Evolutionary conservation across 2,113 vertebrate genomes (phyloP), one percentile per base, ranked within the genome.

Genomic region (Prietella phreatophila): DNA sequence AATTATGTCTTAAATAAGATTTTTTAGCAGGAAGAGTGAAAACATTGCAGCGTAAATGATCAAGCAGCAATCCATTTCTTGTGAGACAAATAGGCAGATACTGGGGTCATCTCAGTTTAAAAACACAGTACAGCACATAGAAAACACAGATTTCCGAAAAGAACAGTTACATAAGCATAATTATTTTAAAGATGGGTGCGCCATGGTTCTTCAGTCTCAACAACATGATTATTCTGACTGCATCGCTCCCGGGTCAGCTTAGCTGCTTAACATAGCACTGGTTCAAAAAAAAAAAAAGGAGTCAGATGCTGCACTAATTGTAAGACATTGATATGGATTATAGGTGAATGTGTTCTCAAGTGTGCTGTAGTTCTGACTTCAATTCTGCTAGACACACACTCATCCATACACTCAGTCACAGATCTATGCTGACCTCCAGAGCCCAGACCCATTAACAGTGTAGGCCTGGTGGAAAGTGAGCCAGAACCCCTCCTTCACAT

Each of bases 401-500:
- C 50, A 81, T 56, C 50, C 85, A 89, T 82, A 76, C 75, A 67
- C 61, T 30, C 55, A 33, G 10, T 3, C 27, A 85, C n/a, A 56
- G 39, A 81, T 86, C 27, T 55, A 86, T 69, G 39, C 30, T 82
- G 53, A 67, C 39, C 81, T 87, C n/a, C 71, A 50, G 27, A 76
- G 50, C 81, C 85, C 73, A 67, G 67, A 39, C 65, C 67, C 85
- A 85, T 79, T 89, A 83, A 82, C 78, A 84, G 82, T 67, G 50
- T 76, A 76, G 63, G 19, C 63, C 89, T 88, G 19, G 47, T 87
- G 14, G 2, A 94, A 93, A 94, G 90, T 93, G 92, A 86, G 22
- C 50, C 67, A 50, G 61, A 20, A 20, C 58, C 58, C 13, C 81
- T 88, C 86, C 83, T 87, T 88, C 0, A 67, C 76, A 73, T 65